Conservation (phyloP, 2,888 invertebrate species). For the Operophtera brumata region DNA sequence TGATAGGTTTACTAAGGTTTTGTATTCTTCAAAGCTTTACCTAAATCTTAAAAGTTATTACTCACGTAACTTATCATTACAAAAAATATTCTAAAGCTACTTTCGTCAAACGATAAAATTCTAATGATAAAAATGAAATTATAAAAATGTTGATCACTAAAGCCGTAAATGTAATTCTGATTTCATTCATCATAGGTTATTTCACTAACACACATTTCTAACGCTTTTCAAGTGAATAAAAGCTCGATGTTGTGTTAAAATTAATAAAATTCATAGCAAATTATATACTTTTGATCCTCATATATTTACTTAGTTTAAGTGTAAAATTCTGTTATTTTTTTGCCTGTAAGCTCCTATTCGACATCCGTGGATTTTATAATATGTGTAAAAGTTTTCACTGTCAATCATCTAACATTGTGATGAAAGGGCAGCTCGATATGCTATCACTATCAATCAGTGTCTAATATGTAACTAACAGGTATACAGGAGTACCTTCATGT, state of each 20-base stretch:
- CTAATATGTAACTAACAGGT: too few species aligned
- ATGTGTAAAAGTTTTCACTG: too few species aligned
- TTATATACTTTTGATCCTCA: too few species aligned
- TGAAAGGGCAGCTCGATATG: too few species aligned
- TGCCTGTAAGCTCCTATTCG: too few species aligned
- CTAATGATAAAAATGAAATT: background rate
- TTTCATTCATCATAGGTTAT: background rate
- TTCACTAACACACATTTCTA: background rate
- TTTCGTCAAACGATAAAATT: constrained; percentile 4
- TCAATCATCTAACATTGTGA: too few species aligned
- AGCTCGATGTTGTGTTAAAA: background rate
- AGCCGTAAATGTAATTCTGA: background rate
- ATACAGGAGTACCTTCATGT: too few species aligned
- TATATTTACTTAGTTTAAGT: too few species aligned
- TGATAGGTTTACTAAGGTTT: too few species aligned
- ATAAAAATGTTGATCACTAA: background rate
- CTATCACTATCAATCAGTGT: too few species aligned
- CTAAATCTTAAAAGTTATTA: background rate
- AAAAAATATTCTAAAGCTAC: background rate
- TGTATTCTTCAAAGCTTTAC: background rate
- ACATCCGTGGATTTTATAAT: too few species aligned
- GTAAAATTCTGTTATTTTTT: too few species aligned
- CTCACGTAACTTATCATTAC: background rate
- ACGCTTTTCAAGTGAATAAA: background rate
- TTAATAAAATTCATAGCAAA: background rate